Evolutionary conservation across 2,113 vertebrate genomes (phyloP).

Genomic region (Dipodomys stephensi): DNA sequence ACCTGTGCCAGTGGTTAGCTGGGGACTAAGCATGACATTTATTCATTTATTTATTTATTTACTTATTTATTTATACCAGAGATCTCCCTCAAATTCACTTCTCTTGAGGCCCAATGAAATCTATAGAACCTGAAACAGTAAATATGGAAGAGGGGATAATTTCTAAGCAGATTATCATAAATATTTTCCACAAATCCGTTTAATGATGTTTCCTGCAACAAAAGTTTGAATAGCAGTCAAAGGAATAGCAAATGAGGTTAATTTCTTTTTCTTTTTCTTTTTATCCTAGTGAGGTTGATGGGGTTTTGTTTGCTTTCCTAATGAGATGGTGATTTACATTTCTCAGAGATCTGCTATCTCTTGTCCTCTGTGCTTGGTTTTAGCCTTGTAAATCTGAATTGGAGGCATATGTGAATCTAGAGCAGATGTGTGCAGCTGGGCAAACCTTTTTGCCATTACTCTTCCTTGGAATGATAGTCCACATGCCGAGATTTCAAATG

Average conservation of each 20-base stretch:
- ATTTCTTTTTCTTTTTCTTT: conserved; percentile 13
- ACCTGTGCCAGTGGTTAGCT: conserved; percentile 69
- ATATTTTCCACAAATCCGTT: background rate
- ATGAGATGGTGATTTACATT: conserved; percentile 63
- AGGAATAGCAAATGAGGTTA: conserved; percentile 23
- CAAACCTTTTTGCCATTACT: conserved; percentile 76
- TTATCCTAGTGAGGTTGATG: conserved; percentile 3
- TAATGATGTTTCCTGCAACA: background rate
- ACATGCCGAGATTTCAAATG: conserved; percentile 85
- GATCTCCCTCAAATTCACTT: conserved; percentile 1
- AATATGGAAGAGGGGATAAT: background rate
- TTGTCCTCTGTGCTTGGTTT: conserved; percentile 74
- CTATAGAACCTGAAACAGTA: background rate
- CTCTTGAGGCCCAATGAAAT: background rate
- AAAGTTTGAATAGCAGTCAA: background rate
- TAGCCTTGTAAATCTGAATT: conserved; percentile 75
- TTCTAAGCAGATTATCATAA: background rate
- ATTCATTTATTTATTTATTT: too few species aligned
- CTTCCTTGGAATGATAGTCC: conserved; percentile 82
- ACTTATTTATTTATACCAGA: background rate
- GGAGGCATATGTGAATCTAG: conserved; percentile 68
- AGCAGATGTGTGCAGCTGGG: conserved; percentile 80
- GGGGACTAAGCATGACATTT: background rate
- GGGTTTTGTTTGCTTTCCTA: conserved; percentile 71
- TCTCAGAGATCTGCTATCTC: conserved; percentile 76